These are phyloP conservation scores for Anseranas semipalmata DNA, from an alignment of 2,113 vertebrate genomes.

Conservation along the genomic window DNA sequence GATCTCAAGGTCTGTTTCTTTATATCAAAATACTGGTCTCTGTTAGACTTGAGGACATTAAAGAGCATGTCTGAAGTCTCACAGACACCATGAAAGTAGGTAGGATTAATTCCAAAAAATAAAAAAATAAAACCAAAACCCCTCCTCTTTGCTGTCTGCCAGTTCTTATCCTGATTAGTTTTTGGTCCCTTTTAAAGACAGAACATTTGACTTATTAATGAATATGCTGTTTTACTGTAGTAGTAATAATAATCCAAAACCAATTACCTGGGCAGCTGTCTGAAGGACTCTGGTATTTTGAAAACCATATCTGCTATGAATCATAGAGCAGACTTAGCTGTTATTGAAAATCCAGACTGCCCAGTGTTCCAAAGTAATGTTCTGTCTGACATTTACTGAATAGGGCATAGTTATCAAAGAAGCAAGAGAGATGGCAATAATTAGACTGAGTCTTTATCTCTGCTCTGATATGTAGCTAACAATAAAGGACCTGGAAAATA, in stretches of 20 bases:
- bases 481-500: not conserved
- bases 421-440: not conserved
- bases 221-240: not conserved
- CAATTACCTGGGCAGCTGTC: not conserved
- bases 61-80: not conserved
- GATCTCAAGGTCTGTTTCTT: not conserved
- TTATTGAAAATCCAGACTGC: not conserved
- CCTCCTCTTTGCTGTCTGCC: not conserved
- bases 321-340: not conserved
- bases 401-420: not conserved
- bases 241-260: not conserved
- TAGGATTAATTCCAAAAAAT: not conserved
- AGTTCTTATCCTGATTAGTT: slow-evolving; percentile 6
- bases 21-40: not conserved
- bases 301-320: slow-evolving; percentile 12
- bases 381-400: slow-evolving; percentile 6
- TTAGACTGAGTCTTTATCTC: not conserved
- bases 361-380: not conserved
- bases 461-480: not conserved
- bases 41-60: not conserved
- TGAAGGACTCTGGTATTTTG: slow-evolving; percentile 9
- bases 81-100: not conserved
- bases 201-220: slow-evolving; percentile 11
- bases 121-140: too few relatives aligned
- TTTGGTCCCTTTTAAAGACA: slow-evolving; percentile 7